These are phyloP conservation scores for Anisognathus igniventris DNA, from an alignment of 2,797 vertebrate species.

Conservation along the genomic window DNA sequence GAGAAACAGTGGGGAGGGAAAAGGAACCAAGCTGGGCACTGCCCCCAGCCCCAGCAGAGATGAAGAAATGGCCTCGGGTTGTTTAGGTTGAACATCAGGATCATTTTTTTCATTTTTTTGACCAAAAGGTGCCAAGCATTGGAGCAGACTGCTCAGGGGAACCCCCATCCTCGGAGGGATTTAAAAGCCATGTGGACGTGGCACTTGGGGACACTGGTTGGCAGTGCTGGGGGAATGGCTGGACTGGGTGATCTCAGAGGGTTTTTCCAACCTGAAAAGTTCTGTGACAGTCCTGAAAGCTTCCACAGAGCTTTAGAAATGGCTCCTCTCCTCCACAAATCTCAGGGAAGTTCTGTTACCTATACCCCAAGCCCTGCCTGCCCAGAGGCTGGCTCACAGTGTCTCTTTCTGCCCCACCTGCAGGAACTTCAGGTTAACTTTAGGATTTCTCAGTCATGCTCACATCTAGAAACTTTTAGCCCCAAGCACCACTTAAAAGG, in stretches of 20 bases:
- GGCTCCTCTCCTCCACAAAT: not conserved
- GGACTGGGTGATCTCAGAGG: not conserved
- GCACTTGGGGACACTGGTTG: not conserved
- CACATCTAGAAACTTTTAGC: not conserved
- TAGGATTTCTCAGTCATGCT: not conserved
- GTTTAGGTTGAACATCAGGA: not conserved
- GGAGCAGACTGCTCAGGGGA: not conserved
- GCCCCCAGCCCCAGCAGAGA: fast-evolving
- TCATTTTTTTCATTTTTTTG: not conserved
- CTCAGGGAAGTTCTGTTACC: not conserved
- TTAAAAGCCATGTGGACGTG: not conserved
- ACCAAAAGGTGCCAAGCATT: not conserved
- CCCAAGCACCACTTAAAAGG: not conserved
- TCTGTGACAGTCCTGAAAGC: not conserved
- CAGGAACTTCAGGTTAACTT: not conserved
- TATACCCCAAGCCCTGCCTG: not conserved
- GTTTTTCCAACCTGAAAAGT: not conserved
- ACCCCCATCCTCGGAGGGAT: not conserved
- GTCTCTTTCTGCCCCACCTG: not conserved
- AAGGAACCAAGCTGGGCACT: not conserved
- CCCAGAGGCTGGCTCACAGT: not conserved
- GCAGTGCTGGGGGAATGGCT: not conserved
- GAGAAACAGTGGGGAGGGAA: not conserved
- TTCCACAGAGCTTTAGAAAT: not conserved
- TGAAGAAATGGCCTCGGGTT: not conserved